Base-by-base conservation (phyloP, 2,797 vertebrate genomes). In the Aulostomus chinensis region DNA sequence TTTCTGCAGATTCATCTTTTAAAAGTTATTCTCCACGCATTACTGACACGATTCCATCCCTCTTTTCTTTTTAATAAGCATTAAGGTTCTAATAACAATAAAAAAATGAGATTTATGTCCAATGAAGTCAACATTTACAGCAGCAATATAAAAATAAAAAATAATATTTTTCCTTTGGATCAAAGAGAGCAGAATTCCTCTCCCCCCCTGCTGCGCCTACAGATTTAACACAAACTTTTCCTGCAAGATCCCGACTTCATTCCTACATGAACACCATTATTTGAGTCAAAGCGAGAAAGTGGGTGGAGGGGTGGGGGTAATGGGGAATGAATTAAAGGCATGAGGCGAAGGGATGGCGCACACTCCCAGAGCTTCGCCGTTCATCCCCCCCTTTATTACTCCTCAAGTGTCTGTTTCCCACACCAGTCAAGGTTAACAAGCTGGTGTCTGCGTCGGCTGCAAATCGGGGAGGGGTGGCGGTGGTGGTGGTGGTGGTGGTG, bases 361-460 rank as follows among this genome's bases (percentile, higher is more conserved):
- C 55, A 36, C 11, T 12, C 36, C 18, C 22, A n/a, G n/a, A n/a
- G 24, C 29, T 31, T 20, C 60, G 11, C 70, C 37, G 22, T 49
- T 42, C 60, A 73, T 50, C 70, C 58, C 22, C 20, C 42, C 29
- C 48, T 26, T 57, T 8, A 12, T 70, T 53, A 56, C 73, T 84
- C 74, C 78, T 79, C 81, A 86, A 88, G 80, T 86, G 86, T 86
- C 80, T 81, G 76, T 60, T 89, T 86, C 77, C 80, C 81, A 81
- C 77, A 86, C 68, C 80, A 85, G 83, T 83, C 88, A 87, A 88
- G 88, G 88, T 89, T 90, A 91, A 89, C 85, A 81, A 87, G 82
- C 76, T 73, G 73, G 73, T 83, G 86, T 88, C 87, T 87, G 80
- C 81, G 70, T 75, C 81, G 74, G 77, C 72, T 75, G 77, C 64